phyloP scores from a whole-genome alignment of 92 coral and sea anemone species.

The Porites cylindrica region DNA sequence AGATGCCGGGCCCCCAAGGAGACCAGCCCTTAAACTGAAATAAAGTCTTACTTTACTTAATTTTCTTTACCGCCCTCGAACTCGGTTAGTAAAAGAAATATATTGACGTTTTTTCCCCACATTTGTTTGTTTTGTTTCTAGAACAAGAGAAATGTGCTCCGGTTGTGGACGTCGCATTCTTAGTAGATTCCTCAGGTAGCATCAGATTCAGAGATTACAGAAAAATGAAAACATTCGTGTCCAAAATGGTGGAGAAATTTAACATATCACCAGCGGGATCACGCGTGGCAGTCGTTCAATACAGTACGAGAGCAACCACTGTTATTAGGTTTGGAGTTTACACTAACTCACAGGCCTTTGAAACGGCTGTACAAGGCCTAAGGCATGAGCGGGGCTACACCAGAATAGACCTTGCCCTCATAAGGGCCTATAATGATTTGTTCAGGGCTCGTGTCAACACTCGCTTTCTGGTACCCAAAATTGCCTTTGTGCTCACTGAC shows the following conservation, averaged over 20 bases:
- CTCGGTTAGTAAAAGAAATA: too few species aligned
- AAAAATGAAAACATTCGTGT: slow-evolving; percentile 66
- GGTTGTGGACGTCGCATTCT: slow-evolving; percentile 71
- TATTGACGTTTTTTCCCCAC: too few species aligned
- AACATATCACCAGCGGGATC: slow-evolving; percentile 62
- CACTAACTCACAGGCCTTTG: slow-evolving; percentile 38
- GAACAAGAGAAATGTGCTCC: slow-evolving; percentile 47
- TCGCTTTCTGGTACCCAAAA: slow-evolving; percentile 79
- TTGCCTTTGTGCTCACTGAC: slow-evolving; percentile 72
- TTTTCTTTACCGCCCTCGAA: too few species aligned
- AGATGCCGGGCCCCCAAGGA: too few species aligned
- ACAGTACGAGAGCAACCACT: slow-evolving; percentile 56
- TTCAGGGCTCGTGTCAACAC: slow-evolving; percentile 69
- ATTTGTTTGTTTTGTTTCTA: background rate
- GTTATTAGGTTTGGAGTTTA: slow-evolving; percentile 38
- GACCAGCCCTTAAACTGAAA: too few species aligned
- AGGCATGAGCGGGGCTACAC: slow-evolving; percentile 56
- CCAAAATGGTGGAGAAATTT: slow-evolving; percentile 55
- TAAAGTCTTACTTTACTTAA: too few species aligned
- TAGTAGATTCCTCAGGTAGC: slow-evolving; percentile 78
- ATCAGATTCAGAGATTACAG: slow-evolving; percentile 42
- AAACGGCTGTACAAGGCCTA: slow-evolving; percentile 36
- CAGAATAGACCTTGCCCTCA: slow-evolving; percentile 66
- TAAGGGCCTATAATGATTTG: slow-evolving; percentile 54
- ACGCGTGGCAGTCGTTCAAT: slow-evolving; percentile 71